Evolutionary conservation across 2,888 invertebrate species (phyloP).

Genomic region (Andrena flavipes): DNA sequence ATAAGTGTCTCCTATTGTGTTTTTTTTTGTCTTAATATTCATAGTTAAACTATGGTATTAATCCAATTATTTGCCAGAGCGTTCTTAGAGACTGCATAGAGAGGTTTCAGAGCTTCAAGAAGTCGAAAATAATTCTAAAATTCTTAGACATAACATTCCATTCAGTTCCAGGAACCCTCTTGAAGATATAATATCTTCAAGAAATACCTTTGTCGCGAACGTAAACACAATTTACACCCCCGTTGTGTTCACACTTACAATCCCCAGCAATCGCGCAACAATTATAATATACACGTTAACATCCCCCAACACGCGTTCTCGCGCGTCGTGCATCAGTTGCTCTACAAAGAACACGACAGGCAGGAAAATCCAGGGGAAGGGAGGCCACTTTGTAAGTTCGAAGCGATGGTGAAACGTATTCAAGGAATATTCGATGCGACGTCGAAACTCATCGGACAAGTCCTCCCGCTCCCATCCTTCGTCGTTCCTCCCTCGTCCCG

Average conservation of each 20-base stretch:
- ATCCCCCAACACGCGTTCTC: not conserved
- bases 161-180: too few relatives aligned
- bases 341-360: not conserved
- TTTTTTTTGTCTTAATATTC: too few relatives aligned
- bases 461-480: constrained; percentile 8
- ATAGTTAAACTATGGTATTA: too few relatives aligned
- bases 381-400: not conserved
- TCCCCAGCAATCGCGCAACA: too few relatives aligned
- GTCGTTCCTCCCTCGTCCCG: constrained; percentile 40
- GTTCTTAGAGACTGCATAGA: not conserved
- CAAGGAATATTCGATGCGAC: constrained; percentile 65
- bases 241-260: too few relatives aligned
- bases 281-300: not conserved
- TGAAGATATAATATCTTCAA: too few relatives aligned
- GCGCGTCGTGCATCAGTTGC: not conserved
- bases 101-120: not conserved
- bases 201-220: too few relatives aligned
- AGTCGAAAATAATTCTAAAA: too few relatives aligned
- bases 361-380: not conserved
- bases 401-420: constrained; percentile 15
- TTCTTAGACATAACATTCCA: too few relatives aligned
- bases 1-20: too few relatives aligned
- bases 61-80: too few relatives aligned
- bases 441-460: constrained; percentile 60
- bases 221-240: too few relatives aligned